These are phyloP conservation scores for Siphamia tubifer DNA, from an alignment of 2,113 vertebrate species.

Conservation along the genomic window DNA sequence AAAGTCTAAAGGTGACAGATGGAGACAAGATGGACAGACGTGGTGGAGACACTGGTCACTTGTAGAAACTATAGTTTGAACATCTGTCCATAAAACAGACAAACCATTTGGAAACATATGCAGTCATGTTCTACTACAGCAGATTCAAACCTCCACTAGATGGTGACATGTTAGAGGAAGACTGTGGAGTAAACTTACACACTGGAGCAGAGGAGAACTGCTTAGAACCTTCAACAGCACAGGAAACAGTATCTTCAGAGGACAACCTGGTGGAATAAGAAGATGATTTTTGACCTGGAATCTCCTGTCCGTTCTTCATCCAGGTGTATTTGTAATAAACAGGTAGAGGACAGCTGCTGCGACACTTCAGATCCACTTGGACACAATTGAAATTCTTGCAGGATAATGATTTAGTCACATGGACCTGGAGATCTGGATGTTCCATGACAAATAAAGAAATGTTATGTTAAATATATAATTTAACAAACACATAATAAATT, in stretches of 20 bases:
- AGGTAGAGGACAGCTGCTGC: neutral
- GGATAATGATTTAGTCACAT: rapidly evolving
- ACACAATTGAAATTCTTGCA: no score
- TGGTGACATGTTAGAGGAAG: neutral
- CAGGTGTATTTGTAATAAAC: neutral
- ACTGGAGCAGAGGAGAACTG: neutral
- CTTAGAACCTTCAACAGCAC: neutral
- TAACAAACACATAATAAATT: no score
- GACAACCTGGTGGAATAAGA: rapidly evolving
- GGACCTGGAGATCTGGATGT: neutral
- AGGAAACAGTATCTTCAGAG: neutral
- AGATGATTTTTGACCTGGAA: rapidly evolving
- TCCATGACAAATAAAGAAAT: neutral
- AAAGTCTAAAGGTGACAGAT: no score
- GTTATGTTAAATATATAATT: no score
- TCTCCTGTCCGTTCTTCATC: neutral
- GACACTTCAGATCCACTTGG: neutral
- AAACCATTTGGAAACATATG: no score
- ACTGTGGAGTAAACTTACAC: no score
- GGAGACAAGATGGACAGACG: no score
- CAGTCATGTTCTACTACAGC: no score
- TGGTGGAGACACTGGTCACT: no score
- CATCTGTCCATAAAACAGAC: no score
- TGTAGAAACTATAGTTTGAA: no score
- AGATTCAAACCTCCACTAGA: no score